These are phyloP conservation scores for Oreocharis arfaki DNA, from an alignment of 2,113 vertebrate genomes.

Conservation along the genomic window DNA sequence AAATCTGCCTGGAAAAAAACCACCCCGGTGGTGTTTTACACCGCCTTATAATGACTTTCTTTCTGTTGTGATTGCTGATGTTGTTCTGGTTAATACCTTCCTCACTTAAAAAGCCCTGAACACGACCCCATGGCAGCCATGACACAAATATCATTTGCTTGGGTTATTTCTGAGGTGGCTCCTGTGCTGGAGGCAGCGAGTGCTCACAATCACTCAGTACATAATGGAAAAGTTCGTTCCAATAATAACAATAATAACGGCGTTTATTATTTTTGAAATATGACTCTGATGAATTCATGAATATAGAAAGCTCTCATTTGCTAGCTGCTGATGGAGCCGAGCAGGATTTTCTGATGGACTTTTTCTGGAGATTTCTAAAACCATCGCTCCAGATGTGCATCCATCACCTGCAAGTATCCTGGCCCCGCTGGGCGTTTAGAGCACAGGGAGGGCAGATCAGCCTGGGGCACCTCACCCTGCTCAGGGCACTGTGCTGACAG, in stretches of 20 bases:
- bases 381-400: background rate
- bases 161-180: slow-evolving; percentile 22
- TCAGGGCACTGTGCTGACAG: background rate
- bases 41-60: slow-evolving; percentile 16
- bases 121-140: background rate
- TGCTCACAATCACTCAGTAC: slow-evolving; percentile 14
- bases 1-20: background rate
- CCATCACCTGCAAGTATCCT: background rate
- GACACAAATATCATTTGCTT: slow-evolving; percentile 5
- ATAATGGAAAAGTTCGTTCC: slow-evolving; percentile 17
- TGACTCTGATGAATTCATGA: background rate
- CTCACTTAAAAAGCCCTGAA: background rate
- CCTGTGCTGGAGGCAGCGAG: slow-evolving; percentile 35
- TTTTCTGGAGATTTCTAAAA: background rate
- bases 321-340: background rate
- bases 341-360: background rate
- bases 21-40: background rate
- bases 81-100: slow-evolving; percentile 30
- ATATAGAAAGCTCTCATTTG: slow-evolving; percentile 25
- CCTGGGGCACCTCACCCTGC: background rate
- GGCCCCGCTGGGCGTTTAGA: background rate
- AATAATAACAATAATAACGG: slow-evolving; percentile 17
- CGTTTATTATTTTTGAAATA: slow-evolving; percentile 43
- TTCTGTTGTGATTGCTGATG: background rate
- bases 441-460: background rate